Base-by-base conservation (phyloP, 2,113 vertebrate genomes). In the Actenoides hombroni region DNA sequence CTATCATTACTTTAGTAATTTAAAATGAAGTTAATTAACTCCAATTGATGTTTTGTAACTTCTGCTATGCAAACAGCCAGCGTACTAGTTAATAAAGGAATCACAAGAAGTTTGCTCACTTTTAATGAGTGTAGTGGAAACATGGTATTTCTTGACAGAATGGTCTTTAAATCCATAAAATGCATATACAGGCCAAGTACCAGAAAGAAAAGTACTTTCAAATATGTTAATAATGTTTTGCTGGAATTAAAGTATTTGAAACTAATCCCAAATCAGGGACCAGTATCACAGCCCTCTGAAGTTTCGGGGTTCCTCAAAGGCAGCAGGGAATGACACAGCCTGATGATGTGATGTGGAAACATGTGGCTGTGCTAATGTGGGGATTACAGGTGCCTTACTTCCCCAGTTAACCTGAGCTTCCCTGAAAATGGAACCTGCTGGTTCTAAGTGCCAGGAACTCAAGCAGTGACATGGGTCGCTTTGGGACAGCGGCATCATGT, bases 1-100 rank as follows among this genome's bases (percentile, higher is more conserved):
- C 85, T 96, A 86, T 90, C 88, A 92, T 56, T 87, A 87, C 77
- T 94, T 90, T 75, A 86, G 92, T 81, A 91, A 97, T 97, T 97
- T 96, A 92, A 97, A 97, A 97, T 95, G 81, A 79, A 92, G 91
- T 96, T 95, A 97, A 98, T 98, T 96, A 96, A 97, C 96, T 96
- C 78, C 75, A 97, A 94, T 90, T 96, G 96, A 97, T 90, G 82
- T 29, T 93, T 95, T 94, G 79, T 93, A 92, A 97, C 93, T 96
- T 96, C 79, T 49, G 86, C 91, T 88, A 68, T 71, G 86, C 94
- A 96, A 96, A 79, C 25, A 24, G 59, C 83, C 86, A 59, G 64
- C 69, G 70, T 39, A 78, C 75, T 95, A 88, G 90, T 96, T 96
- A 94, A 95, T 92, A 97, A 97, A 95, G 64, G 49, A 89, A 89